Conservation (phyloP, 2,888 invertebrate species). For the Onchidella celtica region DNA sequence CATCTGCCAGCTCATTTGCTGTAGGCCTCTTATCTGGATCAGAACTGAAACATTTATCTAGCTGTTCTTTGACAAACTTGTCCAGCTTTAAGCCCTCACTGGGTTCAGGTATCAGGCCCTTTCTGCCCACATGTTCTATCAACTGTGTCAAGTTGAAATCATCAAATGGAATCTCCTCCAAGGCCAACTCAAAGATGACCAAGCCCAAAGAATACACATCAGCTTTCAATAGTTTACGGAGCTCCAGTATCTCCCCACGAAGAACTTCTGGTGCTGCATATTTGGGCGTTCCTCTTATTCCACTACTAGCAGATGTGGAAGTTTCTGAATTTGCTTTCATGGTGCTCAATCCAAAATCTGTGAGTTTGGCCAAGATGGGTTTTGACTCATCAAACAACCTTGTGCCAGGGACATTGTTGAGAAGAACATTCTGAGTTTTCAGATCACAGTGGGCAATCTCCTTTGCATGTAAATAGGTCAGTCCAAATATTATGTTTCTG, state of each 20-base stretch:
- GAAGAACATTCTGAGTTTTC: constrained; percentile 18
- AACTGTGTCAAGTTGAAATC: background rate
- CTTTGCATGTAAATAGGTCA: constrained; percentile 1
- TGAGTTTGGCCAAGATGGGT: background rate
- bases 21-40: constrained; percentile 9
- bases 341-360: constrained; percentile 24
- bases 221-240: background rate
- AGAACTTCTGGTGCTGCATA: constrained; percentile 22
- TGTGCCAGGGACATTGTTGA: constrained; percentile 7
- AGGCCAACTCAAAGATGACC: background rate
- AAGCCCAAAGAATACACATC: constrained; percentile 27
- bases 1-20: background rate
- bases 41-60: background rate
- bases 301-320: background rate
- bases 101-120: background rate
- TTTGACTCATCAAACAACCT: background rate
- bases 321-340: constrained; percentile 12
- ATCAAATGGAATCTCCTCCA: constrained; percentile 15
- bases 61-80: background rate
- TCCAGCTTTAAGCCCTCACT: background rate
- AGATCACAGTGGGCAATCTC: constrained; percentile 12
- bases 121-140: background rate
- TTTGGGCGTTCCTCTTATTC: background rate
- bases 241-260: constrained; percentile 3
- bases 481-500: background rate